A percentile compares a stretch with the other conserved stretches of the same genome.
Conservation (phyloP, 2,113 vertebrate species). For the Ictalurus furcatus region DNA sequence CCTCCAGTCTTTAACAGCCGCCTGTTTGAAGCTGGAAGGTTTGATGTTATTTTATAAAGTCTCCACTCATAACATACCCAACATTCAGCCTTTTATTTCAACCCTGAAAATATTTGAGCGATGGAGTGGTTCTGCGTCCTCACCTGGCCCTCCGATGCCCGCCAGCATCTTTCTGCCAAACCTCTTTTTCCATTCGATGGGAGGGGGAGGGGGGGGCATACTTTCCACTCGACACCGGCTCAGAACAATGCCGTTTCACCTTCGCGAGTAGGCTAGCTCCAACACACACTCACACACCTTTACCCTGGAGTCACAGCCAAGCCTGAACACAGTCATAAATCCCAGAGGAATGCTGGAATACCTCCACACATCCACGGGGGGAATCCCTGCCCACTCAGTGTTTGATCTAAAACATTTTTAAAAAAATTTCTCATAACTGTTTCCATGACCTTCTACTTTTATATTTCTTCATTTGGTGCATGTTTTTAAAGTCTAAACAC, state of each 20-base stretch:
- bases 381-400: constrained; percentile 22
- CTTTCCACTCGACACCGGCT: constrained; percentile 67
- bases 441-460: neutral
- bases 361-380: constrained; percentile 47
- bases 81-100: constrained; percentile 1
- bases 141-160: constrained; percentile 52
- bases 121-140: constrained; percentile 50
- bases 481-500: neutral
- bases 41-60: neutral
- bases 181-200: constrained; percentile 59
- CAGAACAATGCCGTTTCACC: constrained; percentile 69
- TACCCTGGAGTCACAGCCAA: constrained; percentile 53
- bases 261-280: constrained; percentile 58
- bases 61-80: neutral
- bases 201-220: constrained; percentile 34
- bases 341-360: constrained; percentile 51
- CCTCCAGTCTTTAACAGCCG: neutral
- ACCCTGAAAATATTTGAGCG: constrained; percentile 40
- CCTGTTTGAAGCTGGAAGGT: neutral
- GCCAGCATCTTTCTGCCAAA: constrained; percentile 57
- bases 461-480: neutral
- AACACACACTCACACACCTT: constrained; percentile 31
- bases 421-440: neutral
- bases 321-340: constrained; percentile 63
- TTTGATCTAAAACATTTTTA: neutral